A percentile compares a stretch with the other conserved stretches of the same genome.
Conservation (phyloP, 1,140 invertebrate species). For the Coelopa frigida region DNA sequence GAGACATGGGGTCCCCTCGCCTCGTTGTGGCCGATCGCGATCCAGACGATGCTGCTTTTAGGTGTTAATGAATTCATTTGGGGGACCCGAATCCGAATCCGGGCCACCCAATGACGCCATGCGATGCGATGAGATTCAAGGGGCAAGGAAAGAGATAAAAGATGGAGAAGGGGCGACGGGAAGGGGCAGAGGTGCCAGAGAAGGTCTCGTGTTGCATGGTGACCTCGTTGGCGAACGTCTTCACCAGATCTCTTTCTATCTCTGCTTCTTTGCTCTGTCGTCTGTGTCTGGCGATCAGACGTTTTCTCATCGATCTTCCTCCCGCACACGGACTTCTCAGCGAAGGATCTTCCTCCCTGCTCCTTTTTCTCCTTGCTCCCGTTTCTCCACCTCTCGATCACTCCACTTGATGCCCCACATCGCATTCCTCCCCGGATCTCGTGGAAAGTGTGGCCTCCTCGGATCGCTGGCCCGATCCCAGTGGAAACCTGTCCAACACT, state of each 20-base stretch:
- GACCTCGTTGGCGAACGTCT: neutral
- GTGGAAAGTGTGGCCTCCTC: conserved; percentile 1
- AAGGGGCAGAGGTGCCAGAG: neutral
- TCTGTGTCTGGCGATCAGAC: conserved; percentile 1
- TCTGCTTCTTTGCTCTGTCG: conserved; percentile 3
- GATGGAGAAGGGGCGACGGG: neutral
- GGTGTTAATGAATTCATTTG: conserved; percentile 45
- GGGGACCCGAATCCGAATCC: no score
- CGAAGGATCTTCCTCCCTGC: no score
- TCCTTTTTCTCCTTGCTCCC: no score
- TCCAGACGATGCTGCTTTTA: conserved; percentile 11
- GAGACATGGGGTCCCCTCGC: neutral
- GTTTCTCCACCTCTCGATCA: no score
- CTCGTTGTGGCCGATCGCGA: conserved; percentile 25
- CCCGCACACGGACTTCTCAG: neutral
- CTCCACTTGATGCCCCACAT: conserved; percentile 4
- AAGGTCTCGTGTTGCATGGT: neutral
- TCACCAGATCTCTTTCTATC: no score
- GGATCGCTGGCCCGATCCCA: neutral
- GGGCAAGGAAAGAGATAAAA: no score
- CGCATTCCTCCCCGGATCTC: neutral
- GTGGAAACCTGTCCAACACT: neutral
- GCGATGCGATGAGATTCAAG: no score
- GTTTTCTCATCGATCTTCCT: neutral
- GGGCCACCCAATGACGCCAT: conserved; percentile 38